A percentile compares a stretch with the other conserved stretches of the same genome.
Conservation (phyloP, 2,888 invertebrate species). For the Leptura quadrifasciata region DNA sequence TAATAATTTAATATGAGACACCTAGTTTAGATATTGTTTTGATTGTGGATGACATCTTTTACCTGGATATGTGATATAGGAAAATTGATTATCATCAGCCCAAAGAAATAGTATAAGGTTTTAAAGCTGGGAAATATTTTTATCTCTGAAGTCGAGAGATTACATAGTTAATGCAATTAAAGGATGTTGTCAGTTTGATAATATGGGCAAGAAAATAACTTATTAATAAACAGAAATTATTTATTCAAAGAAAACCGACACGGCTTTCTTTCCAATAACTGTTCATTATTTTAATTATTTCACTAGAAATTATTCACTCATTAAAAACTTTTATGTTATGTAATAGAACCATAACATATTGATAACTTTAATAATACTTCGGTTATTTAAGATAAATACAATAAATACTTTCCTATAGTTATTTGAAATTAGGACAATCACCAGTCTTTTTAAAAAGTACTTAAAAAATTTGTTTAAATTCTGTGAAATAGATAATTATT, state of each 20-base stretch:
- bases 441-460: too few relatives aligned
- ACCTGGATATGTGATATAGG: neutral
- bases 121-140: neutral
- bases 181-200: neutral
- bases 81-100: constrained; percentile 9
- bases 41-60: constrained; percentile 19
- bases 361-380: too few relatives aligned
- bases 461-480: too few relatives aligned
- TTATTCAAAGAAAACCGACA: neutral
- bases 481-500: too few relatives aligned
- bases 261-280: too few relatives aligned
- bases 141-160: neutral
- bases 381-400: too few relatives aligned
- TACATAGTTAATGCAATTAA: neutral
- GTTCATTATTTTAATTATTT: too few relatives aligned
- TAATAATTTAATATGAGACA: neutral
- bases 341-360: too few relatives aligned
- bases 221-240: neutral
- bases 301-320: too few relatives aligned
- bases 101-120: neutral
- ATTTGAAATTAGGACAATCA: too few relatives aligned
- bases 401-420: too few relatives aligned
- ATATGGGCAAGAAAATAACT: neutral
- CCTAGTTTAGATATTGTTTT: constrained; percentile 11
- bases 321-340: too few relatives aligned